A percentile compares a stretch with the other conserved stretches of the same genome.
phyloP scores from a whole-genome alignment of 2,113 vertebrate genomes.

The Crotalus horridus region DNA sequence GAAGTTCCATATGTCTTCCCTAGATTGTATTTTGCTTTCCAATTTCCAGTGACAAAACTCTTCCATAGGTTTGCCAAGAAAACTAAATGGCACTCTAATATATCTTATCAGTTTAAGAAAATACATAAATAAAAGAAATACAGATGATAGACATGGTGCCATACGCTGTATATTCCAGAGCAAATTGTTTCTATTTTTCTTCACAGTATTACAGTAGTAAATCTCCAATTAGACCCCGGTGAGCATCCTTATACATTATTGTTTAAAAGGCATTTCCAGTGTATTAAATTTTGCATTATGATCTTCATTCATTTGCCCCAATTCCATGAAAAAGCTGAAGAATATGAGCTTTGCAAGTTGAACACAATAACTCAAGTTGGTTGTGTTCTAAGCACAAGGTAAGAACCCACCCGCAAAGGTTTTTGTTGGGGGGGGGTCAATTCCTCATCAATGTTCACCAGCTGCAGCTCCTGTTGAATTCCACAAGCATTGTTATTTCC shows the following conservation, averaged over 20 bases:
- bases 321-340: background rate
- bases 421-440: constrained; percentile 10
- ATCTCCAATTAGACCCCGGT: background rate
- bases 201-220: background rate
- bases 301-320: background rate
- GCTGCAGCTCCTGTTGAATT: constrained; percentile 6
- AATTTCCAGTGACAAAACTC: background rate
- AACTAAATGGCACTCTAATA: background rate
- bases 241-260: background rate
- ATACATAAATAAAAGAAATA: background rate
- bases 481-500: constrained; percentile 5
- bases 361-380: background rate
- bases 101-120: background rate
- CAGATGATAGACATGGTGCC: background rate
- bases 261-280: background rate
- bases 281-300: background rate
- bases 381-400: background rate
- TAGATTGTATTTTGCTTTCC: background rate
- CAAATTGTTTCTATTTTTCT: background rate
- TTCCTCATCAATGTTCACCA: constrained; percentile 15
- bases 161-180: background rate
- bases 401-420: background rate
- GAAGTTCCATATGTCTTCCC: background rate
- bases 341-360: background rate
- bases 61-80: background rate